Conservation (phyloP, 2,113 vertebrate species). For the Calidris pygmaea region DNA sequence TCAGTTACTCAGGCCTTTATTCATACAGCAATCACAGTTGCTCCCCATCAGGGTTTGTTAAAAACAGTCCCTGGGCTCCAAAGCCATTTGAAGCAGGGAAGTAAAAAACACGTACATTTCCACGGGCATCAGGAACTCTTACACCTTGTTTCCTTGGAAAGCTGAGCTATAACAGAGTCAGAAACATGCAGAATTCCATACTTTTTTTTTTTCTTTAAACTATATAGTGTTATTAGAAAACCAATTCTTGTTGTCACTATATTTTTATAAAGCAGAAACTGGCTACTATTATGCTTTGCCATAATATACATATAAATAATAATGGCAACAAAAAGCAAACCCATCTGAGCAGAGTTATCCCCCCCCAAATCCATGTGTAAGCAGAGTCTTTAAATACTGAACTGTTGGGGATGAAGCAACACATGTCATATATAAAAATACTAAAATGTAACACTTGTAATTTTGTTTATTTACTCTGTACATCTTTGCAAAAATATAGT, state of each 20-base stretch:
- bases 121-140: rapidly evolving
- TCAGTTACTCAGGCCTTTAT: not conserved
- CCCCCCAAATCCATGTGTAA: not conserved
- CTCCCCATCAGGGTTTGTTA: rapidly evolving
- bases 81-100: not conserved
- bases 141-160: not conserved
- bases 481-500: not conserved
- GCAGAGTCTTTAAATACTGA: not conserved
- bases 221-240: not conserved
- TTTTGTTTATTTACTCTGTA: not conserved
- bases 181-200: not conserved
- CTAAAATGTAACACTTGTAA: not conserved
- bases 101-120: not conserved
- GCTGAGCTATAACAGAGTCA: not conserved
- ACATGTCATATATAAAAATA: not conserved
- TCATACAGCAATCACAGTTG: not conserved
- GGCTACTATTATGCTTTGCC: not conserved
- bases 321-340: not conserved
- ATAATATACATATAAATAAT: not conserved
- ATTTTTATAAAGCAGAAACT: not conserved
- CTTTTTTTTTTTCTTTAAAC: not conserved
- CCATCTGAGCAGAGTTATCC: not conserved
- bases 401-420: not conserved
- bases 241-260: not conserved
- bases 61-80: not conserved